Percentiles rank a stretch among this genome's conserved stretches.
Conservation (phyloP, 2,888 invertebrate species). For the Caenorhabditis panamensis region DNA sequence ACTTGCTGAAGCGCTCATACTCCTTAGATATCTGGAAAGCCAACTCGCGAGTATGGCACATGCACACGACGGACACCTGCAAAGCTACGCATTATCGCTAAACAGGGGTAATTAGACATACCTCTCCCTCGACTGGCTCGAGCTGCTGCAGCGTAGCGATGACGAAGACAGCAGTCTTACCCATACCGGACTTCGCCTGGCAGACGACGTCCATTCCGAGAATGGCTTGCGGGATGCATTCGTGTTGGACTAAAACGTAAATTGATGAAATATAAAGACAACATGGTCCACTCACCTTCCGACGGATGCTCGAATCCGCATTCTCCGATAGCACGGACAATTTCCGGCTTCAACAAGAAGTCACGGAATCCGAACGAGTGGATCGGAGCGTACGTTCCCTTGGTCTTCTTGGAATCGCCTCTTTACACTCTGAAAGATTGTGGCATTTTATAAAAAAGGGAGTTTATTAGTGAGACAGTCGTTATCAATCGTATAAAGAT, state of each 20-base stretch:
- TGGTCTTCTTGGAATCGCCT: conserved; percentile 87
- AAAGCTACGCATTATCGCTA: conserved; percentile 14
- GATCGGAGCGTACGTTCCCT: conserved; percentile 95
- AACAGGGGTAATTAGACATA: conserved; percentile 54
- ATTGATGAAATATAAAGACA: not conserved
- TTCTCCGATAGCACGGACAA: conserved; percentile 96
- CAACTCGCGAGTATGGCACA: conserved; percentile 99
- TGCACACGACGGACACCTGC: conserved; percentile 93
- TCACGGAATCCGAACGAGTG: conserved; percentile 99
- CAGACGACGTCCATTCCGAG: conserved; percentile 99
- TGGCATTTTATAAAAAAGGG: no score
- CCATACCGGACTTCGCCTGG: conserved; percentile 99
- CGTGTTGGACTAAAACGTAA: conserved; percentile 92
- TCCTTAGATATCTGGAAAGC: conserved; percentile 99
- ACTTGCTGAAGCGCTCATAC: conserved; percentile 98
- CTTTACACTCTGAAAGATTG: no score
- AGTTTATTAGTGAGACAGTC: no score
- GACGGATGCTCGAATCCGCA: conserved; percentile 99
- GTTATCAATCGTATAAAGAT: no score
- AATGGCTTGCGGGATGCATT: conserved; percentile 99
- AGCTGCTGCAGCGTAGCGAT: conserved; percentile 97
- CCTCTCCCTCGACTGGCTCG: conserved; percentile 94
- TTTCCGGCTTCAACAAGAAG: conserved; percentile 96
- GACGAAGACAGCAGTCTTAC: conserved; percentile 99
- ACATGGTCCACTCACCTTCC: conserved; percentile 86